Evolutionary conservation across 2,888 invertebrate genomes (phyloP).

Genomic region (Xestoiulus laeticollis): DNA sequence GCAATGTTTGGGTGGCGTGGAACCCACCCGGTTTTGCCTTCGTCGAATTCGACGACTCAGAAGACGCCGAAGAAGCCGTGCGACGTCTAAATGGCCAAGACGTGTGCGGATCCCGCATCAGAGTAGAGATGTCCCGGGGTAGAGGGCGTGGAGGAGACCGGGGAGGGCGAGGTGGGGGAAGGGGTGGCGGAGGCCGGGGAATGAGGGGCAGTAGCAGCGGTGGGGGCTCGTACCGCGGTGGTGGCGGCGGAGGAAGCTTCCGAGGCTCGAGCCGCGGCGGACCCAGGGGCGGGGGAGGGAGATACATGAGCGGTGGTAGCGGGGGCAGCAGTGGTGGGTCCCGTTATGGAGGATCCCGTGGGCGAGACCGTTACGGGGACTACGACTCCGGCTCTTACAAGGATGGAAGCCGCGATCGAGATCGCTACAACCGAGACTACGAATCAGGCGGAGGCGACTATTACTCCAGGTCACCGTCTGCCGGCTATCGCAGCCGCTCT

Average conservation of each 20-base stretch:
- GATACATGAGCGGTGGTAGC: conserved; percentile 60
- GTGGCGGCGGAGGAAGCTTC: conserved; percentile 65
- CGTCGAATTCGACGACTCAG: conserved; percentile 87
- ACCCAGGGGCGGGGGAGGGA: conserved; percentile 67
- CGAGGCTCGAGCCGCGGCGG: conserved; percentile 65
- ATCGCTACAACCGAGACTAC: conserved; percentile 60
- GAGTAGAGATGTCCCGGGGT: conserved; percentile 83
- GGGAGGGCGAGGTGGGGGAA: conserved; percentile 52
- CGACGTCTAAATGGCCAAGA: conserved; percentile 87
- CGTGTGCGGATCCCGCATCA: conserved; percentile 84
- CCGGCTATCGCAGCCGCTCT: conserved; percentile 69
- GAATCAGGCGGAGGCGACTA: conserved; percentile 56
- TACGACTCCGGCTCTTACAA: neutral
- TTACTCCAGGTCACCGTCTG: conserved; percentile 52
- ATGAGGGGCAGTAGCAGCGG: conserved; percentile 74
- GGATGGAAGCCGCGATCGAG: conserved; percentile 62
- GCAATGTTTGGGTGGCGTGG: conserved; percentile 92
- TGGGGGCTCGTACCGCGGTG: conserved; percentile 68
- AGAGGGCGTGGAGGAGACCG: conserved; percentile 59
- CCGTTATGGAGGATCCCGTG: conserved; percentile 58
- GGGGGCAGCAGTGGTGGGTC: conserved; percentile 66
- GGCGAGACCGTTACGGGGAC: conserved; percentile 57
- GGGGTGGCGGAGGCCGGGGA: conserved; percentile 66
- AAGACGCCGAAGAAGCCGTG: conserved; percentile 90
- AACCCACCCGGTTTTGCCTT: conserved; percentile 95